Percentiles rank a stretch among this genome's conserved stretches.
Conservation (phyloP, 1,140 invertebrate genomes). For the Chlorops oryzae region DNA sequence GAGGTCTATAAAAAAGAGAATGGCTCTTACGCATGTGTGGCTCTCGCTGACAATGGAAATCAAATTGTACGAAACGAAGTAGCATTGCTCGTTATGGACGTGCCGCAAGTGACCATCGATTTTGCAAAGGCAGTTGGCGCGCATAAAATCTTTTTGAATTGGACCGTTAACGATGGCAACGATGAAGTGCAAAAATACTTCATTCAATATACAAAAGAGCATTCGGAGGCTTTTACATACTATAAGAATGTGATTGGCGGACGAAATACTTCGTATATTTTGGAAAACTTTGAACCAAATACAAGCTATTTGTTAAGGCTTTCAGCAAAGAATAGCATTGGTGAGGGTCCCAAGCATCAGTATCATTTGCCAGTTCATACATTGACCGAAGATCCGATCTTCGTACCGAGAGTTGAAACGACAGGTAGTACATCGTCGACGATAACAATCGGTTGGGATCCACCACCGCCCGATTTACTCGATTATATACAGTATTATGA, state of each 20-base stretch:
- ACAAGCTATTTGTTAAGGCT: constrained; percentile 58
- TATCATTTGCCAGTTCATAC: constrained; percentile 56
- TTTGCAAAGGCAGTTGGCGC: constrained; percentile 69
- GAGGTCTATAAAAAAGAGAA: constrained; percentile 60
- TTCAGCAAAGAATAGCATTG: constrained; percentile 52
- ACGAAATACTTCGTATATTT: constrained; percentile 57
- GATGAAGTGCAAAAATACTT: constrained; percentile 61
- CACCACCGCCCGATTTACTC: constrained; percentile 58
- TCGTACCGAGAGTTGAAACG: constrained; percentile 68
- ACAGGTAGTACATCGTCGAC: constrained; percentile 71
- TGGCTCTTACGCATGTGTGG: constrained; percentile 58
- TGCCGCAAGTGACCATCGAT: constrained; percentile 65
- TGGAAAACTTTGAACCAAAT: constrained; percentile 56
- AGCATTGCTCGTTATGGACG: constrained; percentile 60
- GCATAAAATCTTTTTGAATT: constrained; percentile 70
- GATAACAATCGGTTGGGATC: constrained; percentile 70
- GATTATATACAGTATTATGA: constrained; percentile 72
- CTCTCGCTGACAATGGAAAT: constrained; percentile 26
- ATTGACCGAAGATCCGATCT: constrained; percentile 64
- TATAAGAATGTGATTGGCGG: constrained; percentile 53
- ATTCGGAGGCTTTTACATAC: constrained; percentile 48
- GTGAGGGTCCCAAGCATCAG: constrained; percentile 46
- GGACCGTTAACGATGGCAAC: constrained; percentile 74
- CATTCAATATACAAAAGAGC: constrained; percentile 58
- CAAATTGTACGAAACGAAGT: constrained; percentile 30